phyloP scores from a whole-genome alignment of 1,140 invertebrate species.

The Cydia splendana region DNA sequence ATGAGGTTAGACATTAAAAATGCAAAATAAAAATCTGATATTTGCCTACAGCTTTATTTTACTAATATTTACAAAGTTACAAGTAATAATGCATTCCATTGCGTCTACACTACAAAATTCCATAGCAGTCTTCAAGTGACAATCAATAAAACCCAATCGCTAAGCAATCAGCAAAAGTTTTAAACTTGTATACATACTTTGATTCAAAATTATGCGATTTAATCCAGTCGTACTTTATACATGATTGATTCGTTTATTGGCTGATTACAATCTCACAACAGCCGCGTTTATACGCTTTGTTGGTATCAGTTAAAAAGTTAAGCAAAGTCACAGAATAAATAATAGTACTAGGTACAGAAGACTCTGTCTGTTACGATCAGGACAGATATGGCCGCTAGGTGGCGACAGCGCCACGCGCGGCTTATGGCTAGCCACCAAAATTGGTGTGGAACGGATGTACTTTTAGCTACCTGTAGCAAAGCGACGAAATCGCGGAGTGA shows the following conservation, averaged over 20 bases:
- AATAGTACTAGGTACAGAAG: too few species aligned
- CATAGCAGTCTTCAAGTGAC: constrained; percentile 29
- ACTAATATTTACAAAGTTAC: constrained; percentile 22
- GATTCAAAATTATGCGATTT: constrained; percentile 8
- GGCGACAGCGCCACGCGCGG: too few species aligned
- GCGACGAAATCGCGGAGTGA: too few species aligned
- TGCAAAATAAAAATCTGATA: constrained; percentile 47
- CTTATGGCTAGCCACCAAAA: too few species aligned
- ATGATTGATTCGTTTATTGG: neutral
- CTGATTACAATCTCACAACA: neutral
- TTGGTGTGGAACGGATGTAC: too few species aligned
- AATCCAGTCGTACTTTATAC: neutral
- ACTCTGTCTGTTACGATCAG: too few species aligned
- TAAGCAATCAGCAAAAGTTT: constrained; percentile 18
- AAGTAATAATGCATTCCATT: neutral
- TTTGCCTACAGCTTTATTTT: constrained; percentile 39
- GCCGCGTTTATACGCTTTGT: neutral
- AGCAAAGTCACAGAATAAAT: neutral
- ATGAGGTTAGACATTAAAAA: constrained; percentile 24
- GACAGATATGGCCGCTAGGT: too few species aligned
- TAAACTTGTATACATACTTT: neutral
- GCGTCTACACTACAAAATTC: constrained; percentile 15
- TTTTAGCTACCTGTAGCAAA: too few species aligned
- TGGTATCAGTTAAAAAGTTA: neutral
- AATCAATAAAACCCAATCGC: constrained; percentile 10